A percentile compares a stretch with the other conserved stretches of the same genome.
Conservation (phyloP, 2,113 vertebrate species). For the Brienomyrus brachyistius region DNA sequence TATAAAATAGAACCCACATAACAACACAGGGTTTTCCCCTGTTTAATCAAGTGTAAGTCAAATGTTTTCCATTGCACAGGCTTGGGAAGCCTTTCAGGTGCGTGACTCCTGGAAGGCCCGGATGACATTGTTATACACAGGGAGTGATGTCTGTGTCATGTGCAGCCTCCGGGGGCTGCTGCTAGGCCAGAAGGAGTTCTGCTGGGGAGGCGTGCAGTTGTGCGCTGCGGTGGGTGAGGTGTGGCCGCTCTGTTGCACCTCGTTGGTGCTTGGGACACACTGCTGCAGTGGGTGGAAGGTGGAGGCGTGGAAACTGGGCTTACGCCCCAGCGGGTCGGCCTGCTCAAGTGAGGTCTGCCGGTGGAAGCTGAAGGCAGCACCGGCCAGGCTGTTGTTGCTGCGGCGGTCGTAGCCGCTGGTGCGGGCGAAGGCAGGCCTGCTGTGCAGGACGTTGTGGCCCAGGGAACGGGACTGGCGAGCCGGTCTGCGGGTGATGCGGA, state of each 20-base stretch:
- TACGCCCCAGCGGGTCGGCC: slow-evolving; percentile 74
- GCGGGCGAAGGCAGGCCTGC: slow-evolving; percentile 76
- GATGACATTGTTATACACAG: slow-evolving; percentile 88
- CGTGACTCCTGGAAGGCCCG: slow-evolving; percentile 85
- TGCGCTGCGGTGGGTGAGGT: slow-evolving; percentile 60
- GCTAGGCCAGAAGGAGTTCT: slow-evolving; percentile 82
- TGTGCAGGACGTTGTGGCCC: slow-evolving; percentile 44
- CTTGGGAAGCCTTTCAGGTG: slow-evolving; percentile 41
- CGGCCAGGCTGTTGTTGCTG: slow-evolving; percentile 90
- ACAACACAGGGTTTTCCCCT: neutral
- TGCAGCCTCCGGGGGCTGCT: slow-evolving; percentile 63
- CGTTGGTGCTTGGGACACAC: slow-evolving; percentile 75
- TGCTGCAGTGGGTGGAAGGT: slow-evolving; percentile 93
- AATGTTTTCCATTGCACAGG: neutral
- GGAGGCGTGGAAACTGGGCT: slow-evolving; percentile 84
- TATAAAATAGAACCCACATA: neutral
- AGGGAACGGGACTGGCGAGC: slow-evolving; percentile 54
- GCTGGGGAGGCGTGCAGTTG: slow-evolving; percentile 38
- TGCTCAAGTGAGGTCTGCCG: slow-evolving; percentile 78
- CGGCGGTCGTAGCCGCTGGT: slow-evolving; percentile 81
- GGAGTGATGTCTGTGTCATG: slow-evolving; percentile 74
- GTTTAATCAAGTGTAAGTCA: neutral
- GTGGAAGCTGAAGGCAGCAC: slow-evolving; percentile 80
- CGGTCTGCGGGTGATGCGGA: slow-evolving; percentile 77
- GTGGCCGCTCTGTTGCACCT: slow-evolving; percentile 77